phyloP scores from a whole-genome alignment of 1,140 invertebrate species.

The Microplitis demolitor region DNA sequence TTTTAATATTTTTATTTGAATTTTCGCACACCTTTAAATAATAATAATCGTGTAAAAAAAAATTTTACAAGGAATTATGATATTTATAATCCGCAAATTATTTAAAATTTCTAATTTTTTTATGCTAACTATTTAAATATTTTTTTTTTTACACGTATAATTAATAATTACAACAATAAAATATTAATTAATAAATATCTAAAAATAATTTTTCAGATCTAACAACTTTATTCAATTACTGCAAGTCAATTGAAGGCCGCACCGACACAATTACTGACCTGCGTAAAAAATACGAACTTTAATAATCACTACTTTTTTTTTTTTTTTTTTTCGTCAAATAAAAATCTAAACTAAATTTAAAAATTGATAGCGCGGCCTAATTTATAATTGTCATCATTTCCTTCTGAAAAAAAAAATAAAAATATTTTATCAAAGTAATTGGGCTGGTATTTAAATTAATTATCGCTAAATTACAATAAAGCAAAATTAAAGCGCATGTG shows the following conservation, averaged over 20 bases:
- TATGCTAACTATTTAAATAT: neutral
- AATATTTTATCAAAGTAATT: neutral
- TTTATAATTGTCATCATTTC: neutral
- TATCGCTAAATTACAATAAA: neutral
- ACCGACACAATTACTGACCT: conserved; percentile 39
- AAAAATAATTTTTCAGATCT: conserved; percentile 44
- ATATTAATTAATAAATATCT: neutral
- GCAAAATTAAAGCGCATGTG: conserved; percentile 13
- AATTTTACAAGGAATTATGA: no score
- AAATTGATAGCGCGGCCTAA: neutral
- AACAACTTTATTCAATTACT: conserved; percentile 43
- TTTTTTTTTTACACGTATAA: neutral
- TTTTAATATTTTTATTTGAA: no score
- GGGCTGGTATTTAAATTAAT: neutral
- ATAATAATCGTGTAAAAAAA: no score
- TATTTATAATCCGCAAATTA: no score
- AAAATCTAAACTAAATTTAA: neutral
- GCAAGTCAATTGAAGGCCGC: conserved; percentile 39
- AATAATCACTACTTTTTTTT: neutral
- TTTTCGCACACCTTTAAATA: no score
- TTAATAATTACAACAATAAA: no score
- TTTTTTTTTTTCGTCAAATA: neutral
- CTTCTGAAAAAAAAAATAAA: neutral
- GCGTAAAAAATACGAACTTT: conserved; percentile 47
- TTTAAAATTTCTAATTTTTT: no score